These are phyloP conservation scores for Pseudomyrmex dendroicus DNA, from an alignment of 1,140 invertebrate genomes.

Conservation along the genomic window DNA sequence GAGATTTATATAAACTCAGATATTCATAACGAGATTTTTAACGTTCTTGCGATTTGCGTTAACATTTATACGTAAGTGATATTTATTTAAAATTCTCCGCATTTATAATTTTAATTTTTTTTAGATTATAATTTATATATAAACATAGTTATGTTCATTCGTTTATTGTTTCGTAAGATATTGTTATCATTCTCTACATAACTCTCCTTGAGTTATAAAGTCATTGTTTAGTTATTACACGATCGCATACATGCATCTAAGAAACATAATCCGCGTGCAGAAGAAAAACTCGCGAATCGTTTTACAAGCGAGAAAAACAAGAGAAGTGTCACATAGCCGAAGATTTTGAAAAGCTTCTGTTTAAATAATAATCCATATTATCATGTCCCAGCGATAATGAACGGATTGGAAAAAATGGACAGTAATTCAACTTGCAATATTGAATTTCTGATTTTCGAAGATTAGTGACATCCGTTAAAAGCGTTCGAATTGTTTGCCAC, in stretches of 20 bases:
- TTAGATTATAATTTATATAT: no score
- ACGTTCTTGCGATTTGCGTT: neutral
- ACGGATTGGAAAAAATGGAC: neutral
- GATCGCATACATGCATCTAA: neutral
- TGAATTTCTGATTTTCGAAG: neutral
- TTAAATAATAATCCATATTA: conserved; percentile 21
- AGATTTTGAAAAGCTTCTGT: conserved; percentile 11
- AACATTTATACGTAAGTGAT: neutral
- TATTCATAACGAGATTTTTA: conserved; percentile 2
- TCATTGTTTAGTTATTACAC: neutral
- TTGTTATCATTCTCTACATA: no score
- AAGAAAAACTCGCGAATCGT: neutral
- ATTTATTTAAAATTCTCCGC: neutral
- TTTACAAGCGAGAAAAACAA: neutral
- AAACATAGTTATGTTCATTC: no score
- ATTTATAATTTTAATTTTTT: no score
- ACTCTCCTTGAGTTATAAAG: no score
- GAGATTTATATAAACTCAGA: neutral
- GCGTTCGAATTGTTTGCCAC: no score
- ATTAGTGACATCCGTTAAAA: no score
- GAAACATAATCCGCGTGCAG: conserved; percentile 6
- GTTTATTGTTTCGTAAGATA: no score
- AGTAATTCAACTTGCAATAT: conserved; percentile 14
- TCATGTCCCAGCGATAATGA: neutral
- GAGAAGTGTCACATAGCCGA: neutral